These are phyloP conservation scores for Leucophora obtusa DNA, from an alignment of 2,888 invertebrate genomes.

Conservation along the genomic window DNA sequence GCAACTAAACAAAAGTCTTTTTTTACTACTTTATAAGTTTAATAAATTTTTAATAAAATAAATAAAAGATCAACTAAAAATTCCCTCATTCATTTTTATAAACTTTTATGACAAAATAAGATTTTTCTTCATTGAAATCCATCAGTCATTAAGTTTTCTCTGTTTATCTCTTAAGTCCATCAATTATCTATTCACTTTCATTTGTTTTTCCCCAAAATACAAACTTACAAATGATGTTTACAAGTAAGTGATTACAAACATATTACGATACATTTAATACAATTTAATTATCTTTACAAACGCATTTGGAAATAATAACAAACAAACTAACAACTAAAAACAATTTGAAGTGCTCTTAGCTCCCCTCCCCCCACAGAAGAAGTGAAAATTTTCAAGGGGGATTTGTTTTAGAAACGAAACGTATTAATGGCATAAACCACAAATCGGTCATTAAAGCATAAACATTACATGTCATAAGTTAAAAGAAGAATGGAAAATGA, in stretches of 20 bases:
- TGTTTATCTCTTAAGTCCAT: constrained; percentile 13
- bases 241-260: constrained; percentile 52
- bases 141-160: constrained; percentile 6
- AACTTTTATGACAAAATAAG: too few relatives aligned
- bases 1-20: too few relatives aligned
- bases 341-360: neutral
- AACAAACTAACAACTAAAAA: neutral
- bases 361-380: neutral
- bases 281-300: constrained; percentile 56
- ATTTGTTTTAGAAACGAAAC: constrained; percentile 22
- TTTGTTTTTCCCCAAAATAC: neutral
- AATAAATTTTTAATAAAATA: too few relatives aligned
- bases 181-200: constrained; percentile 42
- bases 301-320: constrained; percentile 20
- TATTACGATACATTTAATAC: constrained; percentile 58
- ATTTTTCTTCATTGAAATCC: too few relatives aligned
- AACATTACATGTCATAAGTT: constrained; percentile 33
- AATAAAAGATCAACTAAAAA: too few relatives aligned
- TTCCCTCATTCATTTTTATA: too few relatives aligned
- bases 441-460: constrained; percentile 60
- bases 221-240: constrained; percentile 26
- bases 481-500: neutral
- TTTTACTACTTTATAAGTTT: too few relatives aligned
- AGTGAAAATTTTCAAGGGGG: neutral
- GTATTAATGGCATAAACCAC: constrained; percentile 61